These are phyloP conservation scores for Eledona agricola DNA, from an alignment of 2,888 invertebrate genomes.

Conservation along the genomic window DNA sequence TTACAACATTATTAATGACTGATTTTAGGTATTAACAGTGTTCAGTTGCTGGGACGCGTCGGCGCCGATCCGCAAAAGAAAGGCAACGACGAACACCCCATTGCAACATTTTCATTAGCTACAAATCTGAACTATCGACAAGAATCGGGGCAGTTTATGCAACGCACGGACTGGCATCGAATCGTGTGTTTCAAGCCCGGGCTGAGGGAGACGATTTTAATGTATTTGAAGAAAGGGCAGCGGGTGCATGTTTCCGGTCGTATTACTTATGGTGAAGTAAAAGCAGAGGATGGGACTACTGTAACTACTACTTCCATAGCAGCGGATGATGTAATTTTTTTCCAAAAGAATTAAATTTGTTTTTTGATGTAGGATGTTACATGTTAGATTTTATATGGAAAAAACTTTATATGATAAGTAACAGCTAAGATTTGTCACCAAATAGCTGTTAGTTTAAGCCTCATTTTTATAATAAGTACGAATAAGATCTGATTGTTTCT, in stretches of 20 bases:
- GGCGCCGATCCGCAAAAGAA: conserved; percentile 89
- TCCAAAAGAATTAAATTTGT: conserved; percentile 65
- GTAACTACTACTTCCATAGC: conserved; percentile 80
- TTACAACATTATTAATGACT: conserved; percentile 9
- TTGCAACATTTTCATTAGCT: conserved; percentile 88
- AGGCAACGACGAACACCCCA: conserved; percentile 83
- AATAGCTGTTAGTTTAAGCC: too few relatives aligned
- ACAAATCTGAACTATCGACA: conserved; percentile 87
- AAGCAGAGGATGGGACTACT: conserved; percentile 77
- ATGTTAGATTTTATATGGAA: too few relatives aligned
- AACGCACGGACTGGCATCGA: conserved; percentile 93
- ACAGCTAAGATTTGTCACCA: too few relatives aligned
- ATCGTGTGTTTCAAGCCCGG: conserved; percentile 86
- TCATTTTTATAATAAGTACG: too few relatives aligned
- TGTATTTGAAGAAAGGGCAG: conserved; percentile 86
- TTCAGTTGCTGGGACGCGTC: conserved; percentile 85
- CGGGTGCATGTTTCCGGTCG: conserved; percentile 83
- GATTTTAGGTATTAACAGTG: conserved; percentile 81
- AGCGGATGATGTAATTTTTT: conserved; percentile 88
- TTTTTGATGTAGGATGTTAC: too few relatives aligned
- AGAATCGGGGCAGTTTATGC: conserved; percentile 80
- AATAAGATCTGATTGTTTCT: too few relatives aligned
- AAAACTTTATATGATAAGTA: too few relatives aligned
- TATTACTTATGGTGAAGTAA: conserved; percentile 85
- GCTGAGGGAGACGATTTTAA: conserved; percentile 80